Evolutionary conservation across 2,113 vertebrate species (phyloP).

Genomic region (Tilapia sparmanii): DNA sequence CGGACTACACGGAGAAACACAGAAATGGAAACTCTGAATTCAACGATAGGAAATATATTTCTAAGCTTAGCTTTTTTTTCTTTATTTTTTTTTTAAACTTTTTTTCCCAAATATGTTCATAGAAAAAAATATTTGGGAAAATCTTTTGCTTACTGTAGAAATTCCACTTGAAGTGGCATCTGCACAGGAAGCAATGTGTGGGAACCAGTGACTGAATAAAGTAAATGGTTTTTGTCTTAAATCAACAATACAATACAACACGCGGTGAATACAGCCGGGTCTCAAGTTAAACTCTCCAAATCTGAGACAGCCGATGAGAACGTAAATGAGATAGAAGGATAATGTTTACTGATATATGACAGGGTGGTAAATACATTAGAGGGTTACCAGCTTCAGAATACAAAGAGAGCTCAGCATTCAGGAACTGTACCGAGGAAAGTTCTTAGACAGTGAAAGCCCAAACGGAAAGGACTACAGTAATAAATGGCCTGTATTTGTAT

Average conservation of each 20-base stretch:
- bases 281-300: neutral
- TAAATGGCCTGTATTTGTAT: neutral
- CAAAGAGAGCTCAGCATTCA: neutral
- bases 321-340: neutral
- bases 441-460: neutral
- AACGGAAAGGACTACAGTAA: neutral
- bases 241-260: rapidly evolving
- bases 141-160: neutral
- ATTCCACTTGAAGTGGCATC: rapidly evolving
- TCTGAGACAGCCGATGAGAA: neutral
- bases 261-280: neutral
- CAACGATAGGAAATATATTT: rapidly evolving
- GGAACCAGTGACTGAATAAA: neutral
- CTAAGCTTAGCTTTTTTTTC: neutral
- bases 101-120: neutral
- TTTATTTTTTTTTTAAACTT: rapidly evolving
- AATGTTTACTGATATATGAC: neutral
- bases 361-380: neutral
- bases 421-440: neutral
- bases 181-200: neutral
- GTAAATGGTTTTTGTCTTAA: neutral
- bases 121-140: neutral
- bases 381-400: neutral
- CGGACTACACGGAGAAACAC: neutral
- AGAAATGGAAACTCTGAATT: neutral